Base-by-base conservation (phyloP, 1,140 invertebrate species). In the Drosophila nasuta region DNA sequence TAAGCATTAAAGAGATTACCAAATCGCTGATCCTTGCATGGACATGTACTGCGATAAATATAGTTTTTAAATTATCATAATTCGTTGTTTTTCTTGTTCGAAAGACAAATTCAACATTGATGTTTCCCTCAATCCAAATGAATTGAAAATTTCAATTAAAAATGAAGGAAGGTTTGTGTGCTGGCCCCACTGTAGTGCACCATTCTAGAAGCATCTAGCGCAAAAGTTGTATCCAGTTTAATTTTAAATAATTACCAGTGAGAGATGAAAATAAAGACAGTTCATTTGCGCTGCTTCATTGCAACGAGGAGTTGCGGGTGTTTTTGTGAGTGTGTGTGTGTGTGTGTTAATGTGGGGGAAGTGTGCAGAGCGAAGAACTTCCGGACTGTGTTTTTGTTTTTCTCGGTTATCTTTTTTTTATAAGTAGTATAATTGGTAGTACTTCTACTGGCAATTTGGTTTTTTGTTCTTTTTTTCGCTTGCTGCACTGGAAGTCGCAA, bases 201-300 rank as follows among this genome's bases (percentile, higher is more conserved):
- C 69, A 58, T 73, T 83, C 65, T 41, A 51, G 65, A 74, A 63
- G 80, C 75, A 77, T 60, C 64, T 69, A 67, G 46, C 45, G 63
- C 56, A 75, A 81, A 81, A 81, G 78, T 69, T 69, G 71, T 79
- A 72, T 76, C 33, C 51, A 65, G 64, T 79, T 86, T 81, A 81
- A 86, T 81, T 79, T 68, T 67, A 86, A 81, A 79, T 86, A 86
- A 86, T 81, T 81, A 73, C 78, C 75, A 80, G 43, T 59, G 45
- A 30, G 28, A 62, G 52, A 46, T 28, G 35, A 41, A 51, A 17
- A 43, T 49, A 35, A 51, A 48, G 54, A 38, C 41, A 46, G 52
- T 67, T 67, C 45, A 38, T 67, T 45, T 57, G 63, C 62, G 33
- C 35, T 46, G 13, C 15, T 35, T 30, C 2, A 51, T 13, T 43